phyloP scores from a whole-genome alignment of 2,888 invertebrate species.

The Drosophila melanosoma region DNA sequence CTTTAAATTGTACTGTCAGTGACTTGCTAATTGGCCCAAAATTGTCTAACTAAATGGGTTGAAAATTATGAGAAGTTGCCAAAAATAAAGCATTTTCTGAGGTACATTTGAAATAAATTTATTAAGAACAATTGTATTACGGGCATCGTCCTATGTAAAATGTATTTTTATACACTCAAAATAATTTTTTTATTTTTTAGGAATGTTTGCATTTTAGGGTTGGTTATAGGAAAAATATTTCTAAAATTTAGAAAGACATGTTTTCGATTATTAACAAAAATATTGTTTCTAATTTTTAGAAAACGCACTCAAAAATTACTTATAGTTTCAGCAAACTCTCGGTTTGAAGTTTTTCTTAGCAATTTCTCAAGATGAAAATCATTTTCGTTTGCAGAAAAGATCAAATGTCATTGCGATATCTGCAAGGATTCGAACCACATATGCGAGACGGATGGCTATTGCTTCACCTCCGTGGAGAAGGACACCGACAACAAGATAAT shows the following conservation, averaged over 20 bases:
- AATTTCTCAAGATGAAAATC: background rate
- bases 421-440: conserved; percentile 91
- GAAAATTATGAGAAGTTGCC: background rate
- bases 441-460: conserved; percentile 95
- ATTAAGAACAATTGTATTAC: background rate
- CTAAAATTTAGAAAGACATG: background rate
- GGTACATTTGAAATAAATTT: background rate
- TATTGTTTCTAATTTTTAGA: background rate
- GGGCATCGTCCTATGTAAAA: background rate
- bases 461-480: conserved; percentile 91
- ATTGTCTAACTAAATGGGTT: conserved; percentile 8
- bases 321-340: background rate
- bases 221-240: background rate
- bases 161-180: background rate
- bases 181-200: too few species aligned
- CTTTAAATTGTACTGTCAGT: conserved; percentile 31
- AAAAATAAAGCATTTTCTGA: background rate
- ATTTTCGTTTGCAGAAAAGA: conserved; percentile 65
- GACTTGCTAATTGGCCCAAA: conserved; percentile 40
- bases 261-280: background rate
- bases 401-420: conserved; percentile 94
- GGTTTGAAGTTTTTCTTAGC: background rate
- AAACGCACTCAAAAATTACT: background rate
- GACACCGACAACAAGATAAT: conserved; percentile 77
- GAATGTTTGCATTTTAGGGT: too few species aligned